Base-by-base conservation (phyloP, 2,888 invertebrate species). In the Leptopilina syphax region DNA sequence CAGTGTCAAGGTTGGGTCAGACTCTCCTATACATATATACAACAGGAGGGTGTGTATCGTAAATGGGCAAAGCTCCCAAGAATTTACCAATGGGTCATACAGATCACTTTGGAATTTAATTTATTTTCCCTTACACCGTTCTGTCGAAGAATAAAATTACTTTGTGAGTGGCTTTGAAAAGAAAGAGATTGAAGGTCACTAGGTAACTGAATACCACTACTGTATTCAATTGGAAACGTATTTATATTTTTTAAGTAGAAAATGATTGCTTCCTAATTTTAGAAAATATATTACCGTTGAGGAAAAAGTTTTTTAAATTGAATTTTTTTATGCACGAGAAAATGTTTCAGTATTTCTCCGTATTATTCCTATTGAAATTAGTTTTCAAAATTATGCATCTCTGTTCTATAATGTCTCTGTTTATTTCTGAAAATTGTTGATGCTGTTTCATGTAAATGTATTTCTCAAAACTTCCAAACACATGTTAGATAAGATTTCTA, bases 1-100 rank as follows among this genome's bases (percentile, higher is more conserved):
- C 88, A 89, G 86, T 89, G 89, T 89, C 89, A 89, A 89, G 89
- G 89, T 88, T 87, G 84, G 86, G 85, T 87, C 87, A 86, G 76
- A 80, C 82, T 60, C 77, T 81, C 77, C 80, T 50, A 10, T 50
- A 12, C 9, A 50, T 50, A 50, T 50, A 34, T 34, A 34, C 34
- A 34, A 50, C 78, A 44, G 65, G 76, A 68, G 66, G 78, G 79
- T 70, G 50, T 70, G 18, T 60, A 9, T 24, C 24, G 24, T 24
- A 63, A 18, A 54, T 2, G 27, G 73, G 57, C 34, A 60, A 54
- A 70, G 34, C 70, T 70, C 50, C 50, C 27, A 57, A 34, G 18
- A 73, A 57, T 73, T 57, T 73, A 73, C 54, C 73, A 10, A 73
- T n/a, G 24, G 44, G 57, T 9, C 7, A 27, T 47, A 57, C 34